Base-by-base conservation (phyloP, 2,888 invertebrate genomes). In the Eristalis arbustorum region DNA sequence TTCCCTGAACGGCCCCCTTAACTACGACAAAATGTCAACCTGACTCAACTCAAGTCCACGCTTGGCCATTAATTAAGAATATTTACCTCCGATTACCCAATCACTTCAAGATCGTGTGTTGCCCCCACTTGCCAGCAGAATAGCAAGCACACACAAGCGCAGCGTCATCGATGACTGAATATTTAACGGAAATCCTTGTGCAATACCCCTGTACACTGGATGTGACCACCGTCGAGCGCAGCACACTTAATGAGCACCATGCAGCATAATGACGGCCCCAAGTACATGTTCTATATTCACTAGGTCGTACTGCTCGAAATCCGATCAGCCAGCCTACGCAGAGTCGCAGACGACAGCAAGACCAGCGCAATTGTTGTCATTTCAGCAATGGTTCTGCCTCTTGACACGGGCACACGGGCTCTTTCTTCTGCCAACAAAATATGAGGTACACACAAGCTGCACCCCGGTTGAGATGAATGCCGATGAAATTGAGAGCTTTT, bases 151-250 rank as follows among this genome's bases (percentile, higher is more conserved):
- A 31, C 8, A 31, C 25, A 31, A 31, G 14, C 40, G 49, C 59
- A 80, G 42, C 57, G 71, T 72, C 77, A 79, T 61, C 66, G 84
- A 71, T 84, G 84, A 79, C 66, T 84, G 74, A 61, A 74, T 69
- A 74, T 79, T 40, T 40, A 79, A 66, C 79, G 84, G 79, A 79
- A 75, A 64, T 75, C 37, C 66, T 74, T 57, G 64, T 78, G 83
- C 73, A 78, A 78, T n/a, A 69, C 28, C 40, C 31, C 40, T n/a
- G n/a, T n/a, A 18, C 56, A 61, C 18, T 49, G 18, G 31, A 14
- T 63, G 42, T 61, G 59, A 28, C 64, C 10, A 22, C 40, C 10
- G 68, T 62, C 64, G 73, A 68, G 67, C 59, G 57, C 37, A 23
- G 49, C 49, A 68, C 64, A 69, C 49, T 49, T 78, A 69, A 79